Evolutionary conservation across 2,113 vertebrate species (phyloP), one percentile per base, ranked within the genome.

Genomic region (Pipa parva): DNA sequence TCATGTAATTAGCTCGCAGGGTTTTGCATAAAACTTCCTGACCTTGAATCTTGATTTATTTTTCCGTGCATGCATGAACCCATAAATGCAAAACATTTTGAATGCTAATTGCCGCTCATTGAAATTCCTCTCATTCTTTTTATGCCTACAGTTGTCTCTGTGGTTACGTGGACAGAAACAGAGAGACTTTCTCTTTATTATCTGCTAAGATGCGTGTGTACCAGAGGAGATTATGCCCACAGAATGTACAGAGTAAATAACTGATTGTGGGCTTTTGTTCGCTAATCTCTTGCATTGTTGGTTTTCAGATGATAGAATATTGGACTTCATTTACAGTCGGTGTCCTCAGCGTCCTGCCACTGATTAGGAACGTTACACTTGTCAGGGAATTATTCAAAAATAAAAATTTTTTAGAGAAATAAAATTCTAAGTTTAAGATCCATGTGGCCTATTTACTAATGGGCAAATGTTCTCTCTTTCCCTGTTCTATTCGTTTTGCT

Each of bases 161-260:
- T 70, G 66, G 57, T 54, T 54, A 70, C 48, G 7, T 28, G 18
- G 66, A 70, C 46, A 29, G 54, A 69, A 28, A 54, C 66, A 61
- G 60, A 29, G 31, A 29, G 45, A 22, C 45, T 50, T 31, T 55
- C 46, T 54, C 66, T 36, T 70, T 58, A 17, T 13, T 36, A 10
- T 57, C 26, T 61, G 13, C 58, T 45, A 59, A 59, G 56, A 20
- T 15, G 52, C 5, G 28, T 49, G 39, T 59, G 27, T 20, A 51
- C 56, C 15, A 65, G 49, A 49, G 39, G 36, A 45, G 66, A 69
- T 69, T 60, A 39, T 28, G 36, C 46, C 9, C n/a, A 20, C 20
- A 22, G 20, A 45, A 61, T 45, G 54, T 61, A 4, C 58, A 54
- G 45, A 61, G 54, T 52, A 48, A 57, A 59, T 54, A 48, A 45